These are phyloP conservation scores for Leptinotarsa rubiginosa DNA, from an alignment of 2,888 invertebrate species.

Conservation along the genomic window DNA sequence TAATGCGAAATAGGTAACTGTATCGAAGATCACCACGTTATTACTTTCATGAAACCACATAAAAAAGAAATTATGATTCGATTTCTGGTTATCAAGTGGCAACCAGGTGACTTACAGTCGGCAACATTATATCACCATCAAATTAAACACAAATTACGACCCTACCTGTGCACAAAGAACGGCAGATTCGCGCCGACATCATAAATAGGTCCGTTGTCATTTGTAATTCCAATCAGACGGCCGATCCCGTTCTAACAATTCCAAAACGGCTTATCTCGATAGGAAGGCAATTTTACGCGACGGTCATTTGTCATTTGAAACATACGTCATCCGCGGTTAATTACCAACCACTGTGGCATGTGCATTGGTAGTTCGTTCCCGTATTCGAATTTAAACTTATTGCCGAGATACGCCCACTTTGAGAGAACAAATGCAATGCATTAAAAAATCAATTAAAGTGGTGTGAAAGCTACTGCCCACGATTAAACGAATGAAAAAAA, in stretches of 20 bases:
- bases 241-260: constrained; percentile 47
- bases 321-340: constrained; percentile 52
- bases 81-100: not conserved
- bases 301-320: constrained; percentile 58
- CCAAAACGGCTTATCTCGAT: constrained; percentile 53
- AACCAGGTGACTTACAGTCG: not conserved
- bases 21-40: too few relatives aligned
- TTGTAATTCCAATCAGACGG: constrained; percentile 32
- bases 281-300: constrained; percentile 48
- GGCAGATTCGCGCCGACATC: not conserved
- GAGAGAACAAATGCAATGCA: constrained; percentile 21
- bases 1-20: too few relatives aligned
- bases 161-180: not conserved
- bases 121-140: not conserved
- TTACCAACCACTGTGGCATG: constrained; percentile 36
- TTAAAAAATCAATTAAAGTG: constrained; percentile 26
- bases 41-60: too few relatives aligned
- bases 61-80: not conserved
- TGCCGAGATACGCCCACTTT: constrained; percentile 19
- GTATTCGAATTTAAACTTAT: constrained; percentile 25
- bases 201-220: not conserved
- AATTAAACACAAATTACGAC: not conserved
- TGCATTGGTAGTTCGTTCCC: constrained; percentile 26
- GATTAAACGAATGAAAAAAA: not conserved
- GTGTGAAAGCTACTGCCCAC: constrained; percentile 31